Percentiles rank a stretch among this genome's conserved stretches.
These are phyloP conservation scores for Sebastes steindachneri DNA, from an alignment of 2,797 vertebrate genomes.

Conservation along the genomic window DNA sequence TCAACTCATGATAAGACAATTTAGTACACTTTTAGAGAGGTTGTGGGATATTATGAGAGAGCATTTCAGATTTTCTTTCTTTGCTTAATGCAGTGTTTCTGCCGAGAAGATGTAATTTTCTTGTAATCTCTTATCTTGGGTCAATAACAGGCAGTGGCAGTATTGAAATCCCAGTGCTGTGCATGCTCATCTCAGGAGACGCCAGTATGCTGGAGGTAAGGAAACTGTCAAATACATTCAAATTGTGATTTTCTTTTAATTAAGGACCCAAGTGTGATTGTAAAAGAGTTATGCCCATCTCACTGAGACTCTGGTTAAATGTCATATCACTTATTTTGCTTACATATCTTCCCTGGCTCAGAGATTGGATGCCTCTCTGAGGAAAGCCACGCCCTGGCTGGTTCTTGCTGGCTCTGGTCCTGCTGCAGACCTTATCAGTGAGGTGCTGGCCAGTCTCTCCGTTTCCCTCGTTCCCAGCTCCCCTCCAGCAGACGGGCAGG, in stretches of 20 bases:
- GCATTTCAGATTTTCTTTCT: not conserved
- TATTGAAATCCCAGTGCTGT: conserved; percentile 91
- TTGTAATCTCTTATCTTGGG: not conserved
- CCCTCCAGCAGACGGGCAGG: conserved; percentile 25
- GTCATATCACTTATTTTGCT: not conserved
- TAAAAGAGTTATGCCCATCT: too few species aligned
- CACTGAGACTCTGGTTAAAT: too few species aligned
- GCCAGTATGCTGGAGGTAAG: conserved; percentile 85
- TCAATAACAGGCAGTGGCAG: conserved; percentile 83
- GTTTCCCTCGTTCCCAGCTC: conserved; percentile 27
- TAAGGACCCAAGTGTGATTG: too few species aligned
- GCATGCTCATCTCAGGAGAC: conserved; percentile 87
- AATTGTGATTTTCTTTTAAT: too few species aligned
- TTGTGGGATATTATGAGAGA: not conserved
- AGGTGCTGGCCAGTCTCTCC: conserved; percentile 73
- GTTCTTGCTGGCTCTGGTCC: conserved; percentile 86
- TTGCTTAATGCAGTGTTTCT: not conserved
- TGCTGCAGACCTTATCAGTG: conserved; percentile 86
- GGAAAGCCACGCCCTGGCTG: conserved; percentile 84
- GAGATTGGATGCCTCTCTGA: conserved; percentile 85
- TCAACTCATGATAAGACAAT: not conserved
- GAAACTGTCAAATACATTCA: not conserved
- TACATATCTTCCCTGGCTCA: conserved; percentile 30
- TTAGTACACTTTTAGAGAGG: not conserved
- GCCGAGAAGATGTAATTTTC: too few species aligned